Evolutionary conservation across 2,797 vertebrate species (phyloP).

Genomic region (Pelobates cultripes): DNA sequence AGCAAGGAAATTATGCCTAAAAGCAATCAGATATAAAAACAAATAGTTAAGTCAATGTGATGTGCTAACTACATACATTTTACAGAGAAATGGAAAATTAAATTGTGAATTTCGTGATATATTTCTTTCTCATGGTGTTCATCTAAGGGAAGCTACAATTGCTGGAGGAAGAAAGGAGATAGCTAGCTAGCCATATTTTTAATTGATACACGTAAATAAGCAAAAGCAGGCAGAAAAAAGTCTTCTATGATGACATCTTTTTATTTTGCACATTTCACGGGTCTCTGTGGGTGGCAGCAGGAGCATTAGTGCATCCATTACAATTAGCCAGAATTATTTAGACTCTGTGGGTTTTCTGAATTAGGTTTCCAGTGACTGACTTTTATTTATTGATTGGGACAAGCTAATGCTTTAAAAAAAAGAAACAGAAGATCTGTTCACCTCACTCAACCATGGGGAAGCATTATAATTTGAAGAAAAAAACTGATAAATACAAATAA

Average conservation of each 20-base stretch:
- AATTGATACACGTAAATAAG: constrained; percentile 16
- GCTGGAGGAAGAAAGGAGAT: constrained; percentile 9
- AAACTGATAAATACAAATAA: background rate
- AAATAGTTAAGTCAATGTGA: background rate
- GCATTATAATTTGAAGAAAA: background rate
- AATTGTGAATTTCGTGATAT: background rate
- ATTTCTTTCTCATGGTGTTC: background rate
- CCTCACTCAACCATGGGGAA: background rate
- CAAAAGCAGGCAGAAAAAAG: constrained; percentile 12
- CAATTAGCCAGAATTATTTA: constrained; percentile 40
- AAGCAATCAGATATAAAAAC: background rate
- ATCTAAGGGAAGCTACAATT: constrained; percentile 5
- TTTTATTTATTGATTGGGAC: constrained; percentile 42
- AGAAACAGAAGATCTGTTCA: background rate
- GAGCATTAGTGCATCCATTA: constrained; percentile 20
- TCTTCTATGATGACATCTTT: constrained; percentile 21
- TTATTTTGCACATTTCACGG: constrained; percentile 9
- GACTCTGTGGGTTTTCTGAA: constrained; percentile 37
- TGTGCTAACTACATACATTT: background rate
- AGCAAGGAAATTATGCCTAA: background rate
- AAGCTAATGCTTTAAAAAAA: constrained; percentile 6
- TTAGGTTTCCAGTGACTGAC: constrained; percentile 29
- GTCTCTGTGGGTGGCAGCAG: constrained; percentile 5
- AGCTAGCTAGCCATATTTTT: constrained; percentile 1
- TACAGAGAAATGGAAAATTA: background rate